Evolutionary conservation across 2,113 vertebrate genomes (phyloP).

Genomic region (Potamarius usumacintae): DNA sequence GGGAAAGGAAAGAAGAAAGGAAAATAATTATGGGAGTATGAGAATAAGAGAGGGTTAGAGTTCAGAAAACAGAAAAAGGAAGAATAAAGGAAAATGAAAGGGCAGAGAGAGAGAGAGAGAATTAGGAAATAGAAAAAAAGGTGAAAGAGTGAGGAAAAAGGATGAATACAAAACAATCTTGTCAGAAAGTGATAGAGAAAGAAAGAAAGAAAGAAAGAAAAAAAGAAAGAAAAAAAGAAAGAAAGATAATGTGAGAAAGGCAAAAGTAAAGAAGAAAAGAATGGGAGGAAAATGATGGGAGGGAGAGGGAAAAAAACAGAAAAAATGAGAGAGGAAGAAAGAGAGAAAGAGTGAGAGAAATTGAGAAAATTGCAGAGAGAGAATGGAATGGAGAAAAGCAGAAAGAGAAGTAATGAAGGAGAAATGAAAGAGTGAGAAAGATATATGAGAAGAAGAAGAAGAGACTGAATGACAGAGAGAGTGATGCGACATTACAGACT

Average conservation of each 20-base stretch:
- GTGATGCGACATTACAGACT: constrained; percentile 39
- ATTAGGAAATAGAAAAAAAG: background rate
- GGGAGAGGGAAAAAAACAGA: background rate
- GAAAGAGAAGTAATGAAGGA: background rate
- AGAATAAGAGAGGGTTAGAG: background rate
- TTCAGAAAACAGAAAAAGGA: background rate
- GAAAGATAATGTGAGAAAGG: background rate
- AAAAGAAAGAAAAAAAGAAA: background rate
- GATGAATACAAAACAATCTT: background rate
- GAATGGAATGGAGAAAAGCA: background rate
- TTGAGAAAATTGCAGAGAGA: background rate
- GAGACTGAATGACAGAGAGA: background rate
- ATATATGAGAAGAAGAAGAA: background rate
- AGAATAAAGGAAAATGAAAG: background rate
- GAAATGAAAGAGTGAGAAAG: background rate
- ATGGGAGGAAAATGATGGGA: background rate
- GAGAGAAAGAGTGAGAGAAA: background rate
- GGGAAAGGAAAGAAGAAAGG: background rate
- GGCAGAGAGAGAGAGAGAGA: background rate
- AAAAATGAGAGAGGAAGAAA: background rate
- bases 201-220: background rate
- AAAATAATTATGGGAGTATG: background rate
- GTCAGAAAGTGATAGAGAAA: background rate
- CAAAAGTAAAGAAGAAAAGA: too few species aligned
- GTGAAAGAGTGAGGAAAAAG: background rate